Conservation (phyloP, 2,797 vertebrate genomes). For the Coreius guichenoti region DNA sequence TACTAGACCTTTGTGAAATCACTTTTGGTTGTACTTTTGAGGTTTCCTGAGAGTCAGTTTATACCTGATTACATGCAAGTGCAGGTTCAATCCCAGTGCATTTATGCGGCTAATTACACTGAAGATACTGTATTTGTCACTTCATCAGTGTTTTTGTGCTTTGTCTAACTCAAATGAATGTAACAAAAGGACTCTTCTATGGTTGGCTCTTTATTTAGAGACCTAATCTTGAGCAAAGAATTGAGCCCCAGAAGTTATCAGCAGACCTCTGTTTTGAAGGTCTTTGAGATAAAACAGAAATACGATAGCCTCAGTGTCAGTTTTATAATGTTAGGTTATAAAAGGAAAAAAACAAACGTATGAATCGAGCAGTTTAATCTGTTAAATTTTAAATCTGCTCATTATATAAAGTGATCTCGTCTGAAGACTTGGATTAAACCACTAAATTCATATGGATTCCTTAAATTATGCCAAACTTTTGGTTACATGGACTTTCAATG, state of each 20-base stretch:
- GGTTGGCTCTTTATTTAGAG: not conserved
- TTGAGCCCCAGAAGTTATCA: constrained; percentile 4
- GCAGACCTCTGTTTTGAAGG: constrained; percentile 3
- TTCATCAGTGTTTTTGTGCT: not conserved
- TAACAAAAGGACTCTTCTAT: not conserved
- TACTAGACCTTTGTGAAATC: not conserved
- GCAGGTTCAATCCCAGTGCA: not conserved
- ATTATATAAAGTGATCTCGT: not conserved
- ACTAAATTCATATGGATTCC: not conserved
- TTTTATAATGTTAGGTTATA: too few species aligned
- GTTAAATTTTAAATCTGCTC: not conserved
- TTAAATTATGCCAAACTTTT: not conserved
- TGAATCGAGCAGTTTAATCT: not conserved
- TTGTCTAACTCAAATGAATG: not conserved
- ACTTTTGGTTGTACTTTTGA: not conserved
- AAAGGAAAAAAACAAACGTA: not conserved
- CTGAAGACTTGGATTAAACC: not conserved
- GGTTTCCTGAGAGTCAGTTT: too few species aligned
- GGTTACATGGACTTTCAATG: too few species aligned
- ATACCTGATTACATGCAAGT: not conserved
- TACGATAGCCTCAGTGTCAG: too few species aligned
- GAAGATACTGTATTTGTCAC: not conserved
- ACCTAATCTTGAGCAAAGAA: not conserved
- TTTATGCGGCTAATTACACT: not conserved
- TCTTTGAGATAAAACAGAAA: too few species aligned